phyloP scores from a whole-genome alignment of 30 jellyfish, hydroid and myxozoan genomes.

The Catostylus mosaicus region DNA sequence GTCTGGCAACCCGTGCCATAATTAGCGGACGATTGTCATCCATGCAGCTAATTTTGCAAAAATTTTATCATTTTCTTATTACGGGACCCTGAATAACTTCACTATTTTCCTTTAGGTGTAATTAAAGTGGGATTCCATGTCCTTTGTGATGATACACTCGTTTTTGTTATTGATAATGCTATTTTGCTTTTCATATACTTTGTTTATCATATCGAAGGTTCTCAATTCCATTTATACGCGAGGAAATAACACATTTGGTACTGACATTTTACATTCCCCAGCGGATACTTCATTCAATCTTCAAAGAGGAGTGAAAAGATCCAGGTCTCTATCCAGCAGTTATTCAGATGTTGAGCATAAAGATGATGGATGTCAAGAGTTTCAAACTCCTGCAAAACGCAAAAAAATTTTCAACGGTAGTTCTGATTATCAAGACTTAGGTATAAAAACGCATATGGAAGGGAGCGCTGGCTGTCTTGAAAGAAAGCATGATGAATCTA shows the following conservation, averaged over 20 bases:
- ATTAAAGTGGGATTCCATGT: no score
- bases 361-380: not conserved
- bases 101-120: no score
- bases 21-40: no score
- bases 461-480: not conserved
- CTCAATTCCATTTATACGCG: conserved; percentile 12
- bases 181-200: not conserved
- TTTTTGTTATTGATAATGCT: not conserved
- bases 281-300: not conserved
- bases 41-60: no score
- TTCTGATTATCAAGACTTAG: not conserved
- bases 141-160: no score
- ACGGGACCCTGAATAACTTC: no score
- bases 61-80: no score
- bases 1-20: no score
- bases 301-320: not conserved
- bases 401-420: not conserved
- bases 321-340: not conserved
- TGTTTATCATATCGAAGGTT: not conserved
- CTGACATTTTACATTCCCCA: not conserved
- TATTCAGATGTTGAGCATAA: not conserved
- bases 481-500: not conserved
- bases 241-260: not conserved
- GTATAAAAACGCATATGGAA: not conserved
- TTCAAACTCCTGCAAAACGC: not conserved